These are phyloP conservation scores for Equus quagga DNA, from an alignment of 2,113 vertebrate species.

Conservation along the genomic window DNA sequence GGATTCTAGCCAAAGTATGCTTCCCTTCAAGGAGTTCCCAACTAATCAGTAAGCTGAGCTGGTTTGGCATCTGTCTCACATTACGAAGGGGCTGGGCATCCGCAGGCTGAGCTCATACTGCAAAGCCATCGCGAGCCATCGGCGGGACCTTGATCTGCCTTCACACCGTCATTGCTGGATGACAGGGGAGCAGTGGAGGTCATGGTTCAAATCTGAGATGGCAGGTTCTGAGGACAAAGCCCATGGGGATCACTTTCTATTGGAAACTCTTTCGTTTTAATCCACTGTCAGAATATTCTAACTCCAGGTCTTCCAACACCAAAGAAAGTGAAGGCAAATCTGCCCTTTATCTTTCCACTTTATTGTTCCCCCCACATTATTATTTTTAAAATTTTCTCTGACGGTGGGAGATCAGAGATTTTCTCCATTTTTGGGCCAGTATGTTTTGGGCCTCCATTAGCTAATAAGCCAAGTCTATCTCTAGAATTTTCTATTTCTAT, in stretches of 20 bases:
- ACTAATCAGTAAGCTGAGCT: conserved; percentile 76
- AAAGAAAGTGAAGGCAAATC: neutral
- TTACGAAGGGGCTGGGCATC: conserved; percentile 80
- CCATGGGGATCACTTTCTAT: conserved; percentile 52
- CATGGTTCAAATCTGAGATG: conserved; percentile 49
- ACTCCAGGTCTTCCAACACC: neutral
- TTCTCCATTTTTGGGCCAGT: neutral
- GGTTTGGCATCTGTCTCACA: conserved; percentile 85
- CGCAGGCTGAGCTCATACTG: conserved; percentile 81
- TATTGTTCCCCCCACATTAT: neutral
- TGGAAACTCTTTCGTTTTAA: conserved; percentile 56
- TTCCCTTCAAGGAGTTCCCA: conserved; percentile 67
- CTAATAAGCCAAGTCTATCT: neutral
- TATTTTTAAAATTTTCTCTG: neutral
- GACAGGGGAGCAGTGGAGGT: conserved; percentile 27
- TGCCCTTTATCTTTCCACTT: neutral
- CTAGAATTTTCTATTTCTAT: conserved; percentile 35
- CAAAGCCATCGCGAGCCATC: conserved; percentile 61
- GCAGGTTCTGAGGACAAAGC: conserved; percentile 39
- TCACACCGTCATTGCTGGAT: conserved; percentile 61
- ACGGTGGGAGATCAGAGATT: neutral
- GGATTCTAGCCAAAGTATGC: neutral
- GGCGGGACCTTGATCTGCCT: conserved; percentile 76
- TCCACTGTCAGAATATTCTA: neutral
- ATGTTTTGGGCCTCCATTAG: neutral